These are phyloP conservation scores for Dendrocopos noguchii DNA, from an alignment of 2,113 vertebrate species.

Conservation along the genomic window DNA sequence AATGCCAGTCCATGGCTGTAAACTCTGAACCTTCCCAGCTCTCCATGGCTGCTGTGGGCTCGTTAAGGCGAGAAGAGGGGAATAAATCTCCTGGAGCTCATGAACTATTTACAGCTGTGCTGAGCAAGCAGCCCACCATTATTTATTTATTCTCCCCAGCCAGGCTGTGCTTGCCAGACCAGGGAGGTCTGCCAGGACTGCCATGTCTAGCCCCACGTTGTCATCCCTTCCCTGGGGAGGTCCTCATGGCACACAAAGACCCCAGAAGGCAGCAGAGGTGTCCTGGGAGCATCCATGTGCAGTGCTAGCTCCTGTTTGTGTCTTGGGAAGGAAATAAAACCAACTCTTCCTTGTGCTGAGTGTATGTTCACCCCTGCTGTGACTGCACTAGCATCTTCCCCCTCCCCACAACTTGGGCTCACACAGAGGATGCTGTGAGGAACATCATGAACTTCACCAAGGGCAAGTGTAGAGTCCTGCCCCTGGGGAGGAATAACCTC, in stretches of 20 bases:
- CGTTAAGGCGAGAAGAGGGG: neutral
- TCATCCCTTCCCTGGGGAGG: neutral
- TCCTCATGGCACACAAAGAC: neutral
- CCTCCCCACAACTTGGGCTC: no score
- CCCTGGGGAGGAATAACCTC: no score
- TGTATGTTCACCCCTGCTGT: neutral
- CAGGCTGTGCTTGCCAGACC: neutral
- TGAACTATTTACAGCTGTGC: conserved; percentile 21
- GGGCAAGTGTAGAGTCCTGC: no score
- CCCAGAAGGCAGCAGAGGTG: neutral
- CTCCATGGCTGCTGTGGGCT: neutral
- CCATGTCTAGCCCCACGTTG: rapidly evolving
- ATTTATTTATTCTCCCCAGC: conserved; percentile 41
- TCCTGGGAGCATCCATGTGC: neutral
- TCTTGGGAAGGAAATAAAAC: neutral
- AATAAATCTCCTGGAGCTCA: conserved; percentile 39
- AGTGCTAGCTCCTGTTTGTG: neutral
- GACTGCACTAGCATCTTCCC: no score
- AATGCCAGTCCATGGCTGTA: rapidly evolving
- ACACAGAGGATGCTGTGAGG: no score
- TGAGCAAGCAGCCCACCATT: conserved; percentile 8
- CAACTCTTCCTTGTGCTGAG: neutral
- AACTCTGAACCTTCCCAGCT: neutral
- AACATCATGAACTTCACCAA: no score
- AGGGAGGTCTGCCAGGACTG: neutral